Evolutionary conservation across 2,797 vertebrate species (phyloP).

Genomic region (Taenioides sp.): DNA sequence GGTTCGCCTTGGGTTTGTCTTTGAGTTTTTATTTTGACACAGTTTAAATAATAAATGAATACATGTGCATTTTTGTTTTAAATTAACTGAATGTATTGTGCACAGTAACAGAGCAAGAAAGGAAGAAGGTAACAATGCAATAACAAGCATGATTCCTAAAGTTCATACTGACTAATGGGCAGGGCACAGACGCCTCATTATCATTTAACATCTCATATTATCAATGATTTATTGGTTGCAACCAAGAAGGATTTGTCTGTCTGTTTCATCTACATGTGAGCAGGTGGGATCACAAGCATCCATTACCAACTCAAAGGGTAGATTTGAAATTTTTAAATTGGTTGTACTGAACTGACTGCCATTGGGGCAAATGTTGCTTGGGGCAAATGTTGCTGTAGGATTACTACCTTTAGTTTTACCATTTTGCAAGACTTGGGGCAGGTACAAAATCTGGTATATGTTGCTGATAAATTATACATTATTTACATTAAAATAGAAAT

Average conservation of each 20-base stretch:
- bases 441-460: no score
- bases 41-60: no score
- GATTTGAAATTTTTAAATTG: neutral
- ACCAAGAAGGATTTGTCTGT: constrained; percentile 29
- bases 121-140: constrained; percentile 24
- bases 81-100: constrained; percentile 2
- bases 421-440: neutral
- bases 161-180: constrained; percentile 28
- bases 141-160: constrained; percentile 28
- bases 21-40: no score
- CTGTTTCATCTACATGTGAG: constrained; percentile 49
- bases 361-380: neutral
- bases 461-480: no score
- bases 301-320: neutral
- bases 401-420: neutral
- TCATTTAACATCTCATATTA: constrained; percentile 19
- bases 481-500: no score
- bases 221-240: constrained; percentile 36
- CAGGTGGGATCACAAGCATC: constrained; percentile 2
- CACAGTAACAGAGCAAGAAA: constrained; percentile 48
- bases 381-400: neutral
- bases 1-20: no score
- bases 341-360: neutral
- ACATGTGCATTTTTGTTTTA: constrained; percentile 2
- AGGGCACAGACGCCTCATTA: constrained; percentile 16